Percentiles rank a stretch among this genome's conserved stretches.
phyloP scores from a whole-genome alignment of 2,113 vertebrate species.

The Scophthalmus maximus region DNA sequence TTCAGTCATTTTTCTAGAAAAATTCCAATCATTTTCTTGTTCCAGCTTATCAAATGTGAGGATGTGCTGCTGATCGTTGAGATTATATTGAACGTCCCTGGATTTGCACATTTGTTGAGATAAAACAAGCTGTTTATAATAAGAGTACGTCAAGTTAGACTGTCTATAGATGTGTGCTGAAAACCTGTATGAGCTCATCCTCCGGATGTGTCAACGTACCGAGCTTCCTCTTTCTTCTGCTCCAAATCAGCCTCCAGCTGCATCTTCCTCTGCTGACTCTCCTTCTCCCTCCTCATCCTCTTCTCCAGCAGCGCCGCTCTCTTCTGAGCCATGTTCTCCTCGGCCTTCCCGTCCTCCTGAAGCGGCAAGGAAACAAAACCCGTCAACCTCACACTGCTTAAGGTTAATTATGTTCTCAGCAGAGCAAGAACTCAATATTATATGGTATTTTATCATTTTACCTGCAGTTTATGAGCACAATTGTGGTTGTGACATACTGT shows the following conservation, averaged over 20 bases:
- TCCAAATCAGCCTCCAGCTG: conserved; percentile 93
- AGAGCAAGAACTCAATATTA: background rate
- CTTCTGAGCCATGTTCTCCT: conserved; percentile 95
- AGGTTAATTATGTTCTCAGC: background rate
- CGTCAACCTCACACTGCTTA: background rate
- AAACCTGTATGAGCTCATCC: background rate
- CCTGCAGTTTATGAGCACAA: background rate
- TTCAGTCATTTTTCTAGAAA: too few relatives aligned
- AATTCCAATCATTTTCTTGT: too few relatives aligned
- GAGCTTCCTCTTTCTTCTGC: conserved; percentile 94
- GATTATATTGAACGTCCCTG: too few relatives aligned
- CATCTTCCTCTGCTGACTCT: conserved; percentile 91
- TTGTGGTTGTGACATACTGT: background rate
- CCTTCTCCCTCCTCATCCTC: conserved; percentile 91
- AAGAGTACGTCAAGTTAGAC: too few relatives aligned
- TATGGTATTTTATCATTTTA: background rate
- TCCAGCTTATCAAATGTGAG: too few relatives aligned
- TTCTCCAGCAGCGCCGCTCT: conserved; percentile 96
- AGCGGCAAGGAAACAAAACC: conserved; percentile 5
- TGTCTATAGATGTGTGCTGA: background rate
- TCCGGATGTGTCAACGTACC: conserved; percentile 76
- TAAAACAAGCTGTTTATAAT: too few relatives aligned
- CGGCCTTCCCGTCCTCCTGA: conserved; percentile 94
- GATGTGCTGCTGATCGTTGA: too few relatives aligned
- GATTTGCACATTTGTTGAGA: too few relatives aligned